phyloP scores from a whole-genome alignment of 1,140 invertebrate genomes.

The Lepidurus packardi region DNA sequence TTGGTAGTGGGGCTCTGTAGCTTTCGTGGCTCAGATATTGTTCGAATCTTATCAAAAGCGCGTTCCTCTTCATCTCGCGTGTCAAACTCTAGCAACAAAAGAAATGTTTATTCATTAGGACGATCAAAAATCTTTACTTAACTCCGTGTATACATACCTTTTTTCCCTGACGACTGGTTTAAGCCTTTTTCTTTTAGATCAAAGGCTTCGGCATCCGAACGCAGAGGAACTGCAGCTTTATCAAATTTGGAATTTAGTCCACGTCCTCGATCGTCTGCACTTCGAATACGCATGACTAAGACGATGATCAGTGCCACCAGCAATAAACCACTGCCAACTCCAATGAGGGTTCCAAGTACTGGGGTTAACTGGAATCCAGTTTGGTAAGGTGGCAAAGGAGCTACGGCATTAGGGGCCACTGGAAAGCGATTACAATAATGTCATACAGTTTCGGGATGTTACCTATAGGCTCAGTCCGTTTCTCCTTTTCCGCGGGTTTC shows the following conservation, averaged over 20 bases:
- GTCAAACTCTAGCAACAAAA: background rate
- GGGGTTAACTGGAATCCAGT: constrained; percentile 64
- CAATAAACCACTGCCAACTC: constrained; percentile 62
- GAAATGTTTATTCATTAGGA: background rate
- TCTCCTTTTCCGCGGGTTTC: constrained; percentile 24
- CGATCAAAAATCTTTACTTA: too few relatives aligned
- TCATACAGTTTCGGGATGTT: background rate
- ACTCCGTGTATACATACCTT: background rate
- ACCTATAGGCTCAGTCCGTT: constrained; percentile 27
- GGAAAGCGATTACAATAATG: constrained; percentile 16
- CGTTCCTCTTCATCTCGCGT: background rate
- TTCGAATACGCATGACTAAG: constrained; percentile 59
- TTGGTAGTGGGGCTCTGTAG: background rate
- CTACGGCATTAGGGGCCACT: constrained; percentile 30
- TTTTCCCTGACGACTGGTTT: background rate
- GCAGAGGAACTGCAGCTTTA: constrained; percentile 57
- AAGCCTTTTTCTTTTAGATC: constrained; percentile 25
- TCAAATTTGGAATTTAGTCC: constrained; percentile 51
- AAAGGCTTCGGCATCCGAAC: constrained; percentile 54
- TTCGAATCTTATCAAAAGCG: constrained; percentile 3
- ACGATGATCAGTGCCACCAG: constrained; percentile 63
- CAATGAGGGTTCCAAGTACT: constrained; percentile 64
- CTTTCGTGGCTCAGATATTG: background rate
- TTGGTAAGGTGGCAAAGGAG: constrained; percentile 39
- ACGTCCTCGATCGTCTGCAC: constrained; percentile 31